Conservation (phyloP, 2,113 vertebrate genomes). For the Blennius ocellaris region DNA sequence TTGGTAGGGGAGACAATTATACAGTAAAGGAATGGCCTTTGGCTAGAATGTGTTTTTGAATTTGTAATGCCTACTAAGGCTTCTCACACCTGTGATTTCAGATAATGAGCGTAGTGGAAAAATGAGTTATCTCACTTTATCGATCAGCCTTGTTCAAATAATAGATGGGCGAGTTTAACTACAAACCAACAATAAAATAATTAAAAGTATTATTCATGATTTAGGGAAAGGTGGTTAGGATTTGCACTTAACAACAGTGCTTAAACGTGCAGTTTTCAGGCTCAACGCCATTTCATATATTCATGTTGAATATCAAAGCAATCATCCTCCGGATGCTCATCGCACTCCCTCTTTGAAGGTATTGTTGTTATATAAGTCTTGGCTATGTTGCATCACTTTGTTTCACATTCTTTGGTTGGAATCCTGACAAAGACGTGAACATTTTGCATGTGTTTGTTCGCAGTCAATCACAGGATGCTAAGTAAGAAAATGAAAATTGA, state of each 20-base stretch:
- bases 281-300: constrained; percentile 13
- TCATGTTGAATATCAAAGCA: constrained; percentile 61
- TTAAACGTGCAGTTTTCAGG: constrained; percentile 9
- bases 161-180: constrained; percentile 26
- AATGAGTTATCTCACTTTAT: constrained; percentile 65
- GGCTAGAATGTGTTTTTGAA: constrained; percentile 78
- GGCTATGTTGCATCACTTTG: not conserved
- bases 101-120: constrained; percentile 68
- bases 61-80: constrained; percentile 63
- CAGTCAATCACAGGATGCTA: constrained; percentile 33
- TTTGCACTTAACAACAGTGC: not conserved
- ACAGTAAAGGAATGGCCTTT: constrained; percentile 78
- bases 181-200: constrained; percentile 36
- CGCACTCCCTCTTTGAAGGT: constrained; percentile 39
- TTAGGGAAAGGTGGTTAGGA: not conserved
- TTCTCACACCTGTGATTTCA: constrained; percentile 72
- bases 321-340: constrained; percentile 54
- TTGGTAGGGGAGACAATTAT: constrained; percentile 76
- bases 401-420: constrained; percentile 30
- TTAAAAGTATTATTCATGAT: constrained; percentile 26
- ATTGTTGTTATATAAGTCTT: not conserved
- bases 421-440: constrained; percentile 10
- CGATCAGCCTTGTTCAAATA: constrained; percentile 57
- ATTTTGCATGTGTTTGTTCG: constrained; percentile 25
- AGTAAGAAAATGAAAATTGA: constrained; percentile 38